These are phyloP conservation scores for Pseudococcus longispinus DNA, from an alignment of 2,888 invertebrate species.

Conservation along the genomic window DNA sequence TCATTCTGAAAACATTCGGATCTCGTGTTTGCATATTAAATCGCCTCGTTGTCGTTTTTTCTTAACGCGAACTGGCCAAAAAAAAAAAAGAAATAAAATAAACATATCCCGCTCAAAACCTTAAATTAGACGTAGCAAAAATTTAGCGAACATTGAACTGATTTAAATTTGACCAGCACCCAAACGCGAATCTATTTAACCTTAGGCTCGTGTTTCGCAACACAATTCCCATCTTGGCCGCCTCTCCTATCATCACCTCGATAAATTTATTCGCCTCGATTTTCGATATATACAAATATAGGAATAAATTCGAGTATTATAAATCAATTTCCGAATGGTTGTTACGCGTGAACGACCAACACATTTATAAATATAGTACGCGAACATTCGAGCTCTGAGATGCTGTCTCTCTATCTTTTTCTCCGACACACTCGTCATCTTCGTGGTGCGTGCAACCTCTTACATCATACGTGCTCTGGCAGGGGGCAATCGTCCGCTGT, in stretches of 20 bases:
- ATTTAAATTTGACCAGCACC: background rate
- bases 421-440: background rate
- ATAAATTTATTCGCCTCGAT: background rate
- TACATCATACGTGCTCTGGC: background rate
- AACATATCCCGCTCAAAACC: background rate
- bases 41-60: background rate
- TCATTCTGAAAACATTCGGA: background rate
- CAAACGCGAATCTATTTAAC: background rate
- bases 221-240: background rate
- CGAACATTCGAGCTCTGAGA: too few species aligned
- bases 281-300: background rate
- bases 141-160: conserved; percentile 41
- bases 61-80: background rate
- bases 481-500: background rate
- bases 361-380: background rate
- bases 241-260: background rate
- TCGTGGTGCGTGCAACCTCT: background rate
- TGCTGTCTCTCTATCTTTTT: background rate
- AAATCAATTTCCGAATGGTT: background rate
- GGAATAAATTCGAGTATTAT: background rate
- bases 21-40: conserved; percentile 28
- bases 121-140: conserved; percentile 13
- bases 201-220: background rate
- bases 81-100: background rate
- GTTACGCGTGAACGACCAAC: background rate